phyloP scores from a whole-genome alignment of 2,113 vertebrate genomes.

The Hemiprocne comata region DNA sequence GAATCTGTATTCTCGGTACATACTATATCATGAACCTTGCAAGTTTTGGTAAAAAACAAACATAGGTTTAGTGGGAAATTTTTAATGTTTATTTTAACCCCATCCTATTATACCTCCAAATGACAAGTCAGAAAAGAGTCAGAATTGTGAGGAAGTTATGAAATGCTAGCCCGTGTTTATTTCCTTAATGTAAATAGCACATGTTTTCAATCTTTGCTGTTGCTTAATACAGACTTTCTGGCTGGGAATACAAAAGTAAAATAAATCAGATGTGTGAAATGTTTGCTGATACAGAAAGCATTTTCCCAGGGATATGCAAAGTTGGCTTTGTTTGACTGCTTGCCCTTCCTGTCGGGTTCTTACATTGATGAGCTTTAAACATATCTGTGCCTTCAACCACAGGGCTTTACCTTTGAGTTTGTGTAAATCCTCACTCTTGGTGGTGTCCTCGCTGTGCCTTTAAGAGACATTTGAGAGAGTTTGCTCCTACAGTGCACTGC shows the following conservation, averaged over 20 bases:
- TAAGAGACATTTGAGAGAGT: not conserved
- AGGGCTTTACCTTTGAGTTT: not conserved
- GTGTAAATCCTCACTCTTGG: not conserved
- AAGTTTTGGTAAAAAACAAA: not conserved
- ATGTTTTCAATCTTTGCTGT: not conserved
- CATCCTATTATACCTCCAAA: fast-evolving
- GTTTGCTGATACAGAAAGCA: not conserved
- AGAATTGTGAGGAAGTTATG: not conserved
- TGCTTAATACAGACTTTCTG: not conserved
- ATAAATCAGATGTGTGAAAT: not conserved
- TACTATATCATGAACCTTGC: not conserved
- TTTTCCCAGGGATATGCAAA: not conserved
- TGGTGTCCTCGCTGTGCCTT: not conserved
- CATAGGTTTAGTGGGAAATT: not conserved
- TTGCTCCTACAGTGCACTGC: not conserved
- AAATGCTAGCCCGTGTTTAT: not conserved
- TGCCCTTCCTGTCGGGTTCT: not conserved
- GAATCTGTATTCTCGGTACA: fast-evolving
- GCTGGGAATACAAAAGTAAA: not conserved
- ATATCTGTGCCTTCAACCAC: not conserved
- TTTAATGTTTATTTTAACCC: not conserved
- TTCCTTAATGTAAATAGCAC: not conserved
- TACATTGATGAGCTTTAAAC: not conserved
- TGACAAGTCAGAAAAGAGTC: not conserved
- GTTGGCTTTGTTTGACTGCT: not conserved